These are phyloP conservation scores for Pristionchus mayeri DNA, from an alignment of 2,888 invertebrate species.

Conservation along the genomic window DNA sequence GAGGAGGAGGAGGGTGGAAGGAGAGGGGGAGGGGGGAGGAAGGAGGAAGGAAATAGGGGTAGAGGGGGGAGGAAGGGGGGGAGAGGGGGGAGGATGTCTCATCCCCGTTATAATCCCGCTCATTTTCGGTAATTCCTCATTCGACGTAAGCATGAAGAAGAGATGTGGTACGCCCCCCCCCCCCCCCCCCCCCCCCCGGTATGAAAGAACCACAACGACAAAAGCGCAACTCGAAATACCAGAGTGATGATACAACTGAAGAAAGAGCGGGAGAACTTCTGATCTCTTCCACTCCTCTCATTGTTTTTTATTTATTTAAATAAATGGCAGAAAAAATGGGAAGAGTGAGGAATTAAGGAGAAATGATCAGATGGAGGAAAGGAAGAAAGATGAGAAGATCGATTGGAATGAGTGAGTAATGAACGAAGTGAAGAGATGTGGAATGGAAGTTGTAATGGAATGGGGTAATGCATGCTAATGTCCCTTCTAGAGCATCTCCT, in stretches of 20 bases:
- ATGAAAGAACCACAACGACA: not conserved
- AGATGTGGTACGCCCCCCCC: not conserved
- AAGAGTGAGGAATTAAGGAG: constrained; percentile 5
- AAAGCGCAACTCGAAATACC: not conserved
- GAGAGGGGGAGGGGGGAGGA: too few relatives aligned
- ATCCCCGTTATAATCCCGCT: constrained; percentile 55
- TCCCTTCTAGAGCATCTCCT: too few relatives aligned
- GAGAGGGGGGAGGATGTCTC: constrained; percentile 4
- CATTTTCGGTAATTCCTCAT: constrained; percentile 62
- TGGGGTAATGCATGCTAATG: constrained; percentile 50
- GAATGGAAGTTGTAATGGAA: constrained; percentile 45
- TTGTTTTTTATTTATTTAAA: too few relatives aligned
- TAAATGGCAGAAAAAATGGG: not conserved
- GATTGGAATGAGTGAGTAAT: constrained; percentile 17
- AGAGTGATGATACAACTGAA: not conserved
- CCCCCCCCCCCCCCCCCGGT: not conserved
- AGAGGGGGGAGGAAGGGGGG: not conserved
- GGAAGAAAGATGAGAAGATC: not conserved
- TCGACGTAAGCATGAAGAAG: not conserved
- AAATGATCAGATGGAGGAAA: constrained; percentile 18
- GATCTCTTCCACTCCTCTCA: not conserved
- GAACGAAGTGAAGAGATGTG: constrained; percentile 18
- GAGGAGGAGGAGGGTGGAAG: not conserved
- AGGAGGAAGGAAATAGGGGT: too few relatives aligned
- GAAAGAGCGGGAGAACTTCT: not conserved